Evolutionary conservation across 2,113 vertebrate genomes (phyloP).

Genomic region (human): GRCh38 chr4:23815001-23815500

Average conservation of each 20-base stretch:
- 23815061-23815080: neutral
- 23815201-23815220: neutral
- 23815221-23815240: constrained; percentile 4
- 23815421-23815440: constrained; percentile 55
- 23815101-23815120: constrained; percentile 49
- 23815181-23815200: constrained; percentile 43
- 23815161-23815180: neutral
- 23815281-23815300: constrained; percentile 82
- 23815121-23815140: no score
- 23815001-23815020: neutral
- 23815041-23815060: neutral
- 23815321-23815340: constrained; percentile 78
- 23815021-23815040: neutral
- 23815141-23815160: constrained; percentile 42
- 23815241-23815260: constrained; percentile 1
- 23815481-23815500: constrained; percentile 54
- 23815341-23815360: constrained; percentile 79
- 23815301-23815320: constrained; percentile 77
- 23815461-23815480: constrained; percentile 49
- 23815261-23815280: constrained; percentile 73
- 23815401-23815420: constrained; percentile 31
- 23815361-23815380: constrained; percentile 72
- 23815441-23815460: neutral
- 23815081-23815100: constrained; percentile 30
- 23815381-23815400: constrained; percentile 71